Evolutionary conservation across 2,797 vertebrate genomes (phyloP), one percentile per base, ranked within the genome.

Genomic region (Acanthurus tractus): DNA sequence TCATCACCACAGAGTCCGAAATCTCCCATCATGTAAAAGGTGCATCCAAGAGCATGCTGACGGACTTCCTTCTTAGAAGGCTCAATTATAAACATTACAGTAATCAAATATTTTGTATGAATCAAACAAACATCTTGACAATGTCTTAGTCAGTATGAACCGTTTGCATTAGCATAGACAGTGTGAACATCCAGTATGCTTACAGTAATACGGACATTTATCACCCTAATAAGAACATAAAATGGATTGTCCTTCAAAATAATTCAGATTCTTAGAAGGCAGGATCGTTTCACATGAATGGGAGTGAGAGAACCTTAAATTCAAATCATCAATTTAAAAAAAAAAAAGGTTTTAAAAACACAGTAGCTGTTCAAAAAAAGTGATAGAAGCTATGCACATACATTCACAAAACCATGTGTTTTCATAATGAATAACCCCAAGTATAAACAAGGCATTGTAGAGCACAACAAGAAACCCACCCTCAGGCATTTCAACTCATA

Each of bases 391-490:
- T 66, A 13, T 42, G 34, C 6, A 23, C 10, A 42, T 9, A 29
- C 17, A 23, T 8, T 6, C 23, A 25, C 22, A 68, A 42, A 66
- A 12, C 13, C 54, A 29, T 12, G 3, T 50, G 8, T 34, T 45
- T 53, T 52, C 36, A 8, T 75, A 68, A 59, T 34, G 20, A 79
- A 58, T 23, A 42, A 38, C 68, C 7, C 14, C 15, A 25, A 4
- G 0, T 48, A 40, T 44, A 70, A 70, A 54, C 45, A 53, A 34
- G 53, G 55, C 22, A 22, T 64, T 25, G 42, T 22, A 1, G 18
- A 48, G 11, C 45, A 49, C 23, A 29, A 66, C 25, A 55, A 44
- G 59, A 73, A 78, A 63, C 57, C 66, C 64, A 59, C 49, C 73
- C 58, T 56, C 18, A 40, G 74, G 56, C 56, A 66, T 70, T 56